Base-by-base conservation (phyloP, 2,888 invertebrate genomes). In the Blastobasis lacticolella region DNA sequence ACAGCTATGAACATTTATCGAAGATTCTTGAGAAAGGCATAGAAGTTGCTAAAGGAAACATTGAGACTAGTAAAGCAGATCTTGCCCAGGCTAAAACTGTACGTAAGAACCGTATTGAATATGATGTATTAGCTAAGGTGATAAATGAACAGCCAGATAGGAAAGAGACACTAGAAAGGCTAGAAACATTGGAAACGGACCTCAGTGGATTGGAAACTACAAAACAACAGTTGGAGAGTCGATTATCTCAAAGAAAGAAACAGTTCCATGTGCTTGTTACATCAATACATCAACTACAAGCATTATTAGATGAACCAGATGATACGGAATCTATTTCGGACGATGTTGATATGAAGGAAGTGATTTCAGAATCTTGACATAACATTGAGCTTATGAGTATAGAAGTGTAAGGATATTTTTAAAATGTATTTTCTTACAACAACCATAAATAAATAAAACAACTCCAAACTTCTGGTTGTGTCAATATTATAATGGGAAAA, bases 121-220 rank as follows among this genome's bases (percentile, higher is more conserved):
- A 98, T 82, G 97, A 98, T 86, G 93, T 97, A 8, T 71, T 98
- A 44, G 97, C 97, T 0, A 95, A 96, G 75, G 92, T 97, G 0
- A 97, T 98, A 56, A 94, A 93, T 61, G 92, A 94, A 66, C 96
- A 97, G 71, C 97, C 97, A 0, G 96, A 97, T 69, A 90, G 97
- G 61, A 94, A 93, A 66, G 94, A 94, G 58, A 95, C 94, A 0
- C 81, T 90, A 53, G 91, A 93, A 59, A 89, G 92, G 57, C 84
- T 97, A 1, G 90, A 91, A 46, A 90, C 90, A 9, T 83, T 96
- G 9, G 93, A 94, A 69, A 91, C 92, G 10, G 95, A 97, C 70
- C 83, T 97, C 36, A 88, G 90, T 23, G 90, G 89, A 53, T 82
- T 97, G 49, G 90, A 93, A 77, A 90, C 92, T 49, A 92, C 93